These are phyloP conservation scores for Parnassius orleans DNA, from an alignment of 2,888 invertebrate species.

Conservation along the genomic window DNA sequence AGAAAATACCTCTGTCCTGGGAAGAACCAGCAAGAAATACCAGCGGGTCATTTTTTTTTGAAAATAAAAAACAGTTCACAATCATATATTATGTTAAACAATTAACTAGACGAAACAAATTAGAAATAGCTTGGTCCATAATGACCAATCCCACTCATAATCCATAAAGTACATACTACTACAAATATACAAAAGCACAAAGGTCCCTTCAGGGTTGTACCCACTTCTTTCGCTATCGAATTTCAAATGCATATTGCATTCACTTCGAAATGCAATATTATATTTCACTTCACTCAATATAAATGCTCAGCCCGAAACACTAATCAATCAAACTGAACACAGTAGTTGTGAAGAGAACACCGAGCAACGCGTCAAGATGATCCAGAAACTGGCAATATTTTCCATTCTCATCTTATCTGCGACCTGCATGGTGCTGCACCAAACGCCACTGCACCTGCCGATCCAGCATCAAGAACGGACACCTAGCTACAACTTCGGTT, in stretches of 20 bases:
- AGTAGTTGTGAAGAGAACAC: not conserved
- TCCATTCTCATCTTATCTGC: slow-evolving; percentile 53
- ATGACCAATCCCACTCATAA: too few species aligned
- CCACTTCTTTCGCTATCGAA: not conserved
- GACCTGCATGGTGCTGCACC: slow-evolving; percentile 60
- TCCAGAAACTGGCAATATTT: slow-evolving; percentile 30
- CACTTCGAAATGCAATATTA: slow-evolving; percentile 5
- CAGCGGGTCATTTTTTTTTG: too few species aligned
- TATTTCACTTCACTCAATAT: not conserved
- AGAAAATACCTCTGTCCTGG: too few species aligned
- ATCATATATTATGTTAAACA: too few species aligned
- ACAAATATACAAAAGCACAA: too few species aligned
- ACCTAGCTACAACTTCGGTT: slow-evolving; percentile 72
- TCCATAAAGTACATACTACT: too few species aligned
- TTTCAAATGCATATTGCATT: slow-evolving; percentile 2
- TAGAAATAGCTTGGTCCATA: not conserved
- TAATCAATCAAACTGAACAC: not conserved
- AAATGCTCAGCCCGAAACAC: not conserved
- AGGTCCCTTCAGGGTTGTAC: slow-evolving; percentile 8
- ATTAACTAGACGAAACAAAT: not conserved
- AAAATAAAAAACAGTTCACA: too few species aligned
- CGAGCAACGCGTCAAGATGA: too few species aligned
- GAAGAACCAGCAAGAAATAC: too few species aligned
- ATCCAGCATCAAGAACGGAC: slow-evolving; percentile 32
- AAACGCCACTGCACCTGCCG: slow-evolving; percentile 37